Base-by-base conservation (phyloP, 2,113 vertebrate species). In the Dasyornis broadbenti region DNA sequence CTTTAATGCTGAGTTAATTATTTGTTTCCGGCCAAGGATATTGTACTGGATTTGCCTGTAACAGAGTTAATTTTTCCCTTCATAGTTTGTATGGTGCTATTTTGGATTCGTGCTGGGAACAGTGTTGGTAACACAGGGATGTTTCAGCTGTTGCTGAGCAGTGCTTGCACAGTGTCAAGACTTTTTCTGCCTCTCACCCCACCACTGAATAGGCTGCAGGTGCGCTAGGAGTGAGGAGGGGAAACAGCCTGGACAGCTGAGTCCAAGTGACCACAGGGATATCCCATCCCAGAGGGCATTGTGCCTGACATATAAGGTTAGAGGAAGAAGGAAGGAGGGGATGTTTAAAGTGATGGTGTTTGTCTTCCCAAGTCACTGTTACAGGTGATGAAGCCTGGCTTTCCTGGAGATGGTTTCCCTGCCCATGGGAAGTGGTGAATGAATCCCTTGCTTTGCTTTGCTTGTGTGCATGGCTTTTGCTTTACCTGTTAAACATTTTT, bases 371-470 rank as follows among this genome's bases (percentile, higher is more conserved):
- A 59, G 15, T 40, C 30, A 30, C 13, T 0, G 0, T 42, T 50
- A 59, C 0, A 0, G 0, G 0, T 60, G 33, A 81, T 14, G 23
- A 13, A 71, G 16, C 23, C 15, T 7, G 3, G 35, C 33, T 50
- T 54, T 81, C 68, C 66, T 45, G 49, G 53, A 18, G 12, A 45
- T 20, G 33, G 20, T 42, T 30, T 68, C 22, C 11, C 26, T 53
- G 63, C 9, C 3, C 0, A 4, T 4, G 30, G 31, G 49, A 37
- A 83, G 13, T 3, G 4, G 53, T 16, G 57, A 70, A 53, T 22
- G 6, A 82, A 89, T 35, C 47, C 33, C 50, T 61, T n/a, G 11
- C 9, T 21, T 39, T 56, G 27, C 30, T 88, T 68, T 76, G 63
- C 27, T 83, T 66, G 15, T 5, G 2, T 6, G 1, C 0, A 1